Conservation (phyloP, 2,113 vertebrate genomes). For the Noctilio leporinus region DNA sequence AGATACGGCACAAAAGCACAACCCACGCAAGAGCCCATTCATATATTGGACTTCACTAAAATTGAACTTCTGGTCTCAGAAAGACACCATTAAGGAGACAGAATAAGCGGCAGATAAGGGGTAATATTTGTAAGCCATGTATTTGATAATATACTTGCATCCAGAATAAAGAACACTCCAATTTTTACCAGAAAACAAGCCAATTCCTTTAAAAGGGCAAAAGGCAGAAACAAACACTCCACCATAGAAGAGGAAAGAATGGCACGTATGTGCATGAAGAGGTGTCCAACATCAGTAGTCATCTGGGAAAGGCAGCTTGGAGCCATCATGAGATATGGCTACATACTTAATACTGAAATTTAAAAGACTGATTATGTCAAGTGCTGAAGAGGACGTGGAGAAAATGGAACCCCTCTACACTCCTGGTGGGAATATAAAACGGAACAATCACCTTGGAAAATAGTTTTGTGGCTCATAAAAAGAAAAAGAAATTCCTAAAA, state of each 20-base stretch:
- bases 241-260: background rate
- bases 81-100: background rate
- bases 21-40: background rate
- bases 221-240: background rate
- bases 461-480: background rate
- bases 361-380: background rate
- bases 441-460: background rate
- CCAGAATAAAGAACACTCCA: background rate
- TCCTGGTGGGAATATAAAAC: background rate
- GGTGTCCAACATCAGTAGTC: background rate
- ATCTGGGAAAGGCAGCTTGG: too few relatives aligned
- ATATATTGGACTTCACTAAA: background rate
- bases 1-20: background rate
- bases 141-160: background rate
- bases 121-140: background rate
- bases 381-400: background rate
- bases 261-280: background rate
- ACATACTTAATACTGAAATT: fast-evolving
- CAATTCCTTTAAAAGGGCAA: background rate
- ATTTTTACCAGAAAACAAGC: background rate
- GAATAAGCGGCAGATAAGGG: too few relatives aligned
- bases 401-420: background rate
- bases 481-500: background rate
- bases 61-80: background rate
- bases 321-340: background rate